Base-by-base conservation (phyloP, 2,113 vertebrate genomes). In the Hippocampus abdominalis region DNA sequence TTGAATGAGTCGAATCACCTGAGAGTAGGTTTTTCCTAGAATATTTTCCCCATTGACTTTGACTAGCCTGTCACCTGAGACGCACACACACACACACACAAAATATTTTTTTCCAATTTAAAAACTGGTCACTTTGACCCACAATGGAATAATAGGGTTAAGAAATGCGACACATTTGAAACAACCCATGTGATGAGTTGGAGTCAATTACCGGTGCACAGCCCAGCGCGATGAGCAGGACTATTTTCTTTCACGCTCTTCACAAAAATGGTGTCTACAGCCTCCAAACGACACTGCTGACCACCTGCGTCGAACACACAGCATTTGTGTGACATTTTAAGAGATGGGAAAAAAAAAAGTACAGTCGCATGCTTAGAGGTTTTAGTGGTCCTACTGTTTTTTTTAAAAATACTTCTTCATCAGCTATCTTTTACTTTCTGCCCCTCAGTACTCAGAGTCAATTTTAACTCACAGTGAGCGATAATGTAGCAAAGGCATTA, bases 211-310 rank as follows among this genome's bases (percentile, higher is more conserved):
- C 97, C 97, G 73, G 94, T 95, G 70, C 93, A 92, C 36, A 99
- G 92, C 70, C 97, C 96, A 0, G 96, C 96, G 82, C 87, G 90
- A 27, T 97, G 93, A 0, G 97, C 97, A 0, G 97, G 95, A 44
- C 97, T 94, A 0, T 91, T 92, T 54, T 95, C 96, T 89, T 93
- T 93, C 82, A 99, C 95, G 48, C 88, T 95, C 91, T 99, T 99
- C 71, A 99, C 97, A 60, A 99, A 99, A 80, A 99, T 98, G 79
- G 97, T 99, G 81, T 99, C 97, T 95, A 98, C 94, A 62, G 96
- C 96, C 89, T 99, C 95, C 90, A 96, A 82, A 27, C 89, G 91
- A 78, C 81, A 72, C 36, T 49, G 77, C 44, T 80, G 82, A 70
- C 68, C 68, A 59, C 81, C 93, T 94, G 77, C 85, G 70, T 3